A percentile compares a stretch with the other conserved stretches of the same genome.
These are phyloP conservation scores for Microchrysa polita DNA, from an alignment of 2,888 invertebrate species.

Conservation along the genomic window DNA sequence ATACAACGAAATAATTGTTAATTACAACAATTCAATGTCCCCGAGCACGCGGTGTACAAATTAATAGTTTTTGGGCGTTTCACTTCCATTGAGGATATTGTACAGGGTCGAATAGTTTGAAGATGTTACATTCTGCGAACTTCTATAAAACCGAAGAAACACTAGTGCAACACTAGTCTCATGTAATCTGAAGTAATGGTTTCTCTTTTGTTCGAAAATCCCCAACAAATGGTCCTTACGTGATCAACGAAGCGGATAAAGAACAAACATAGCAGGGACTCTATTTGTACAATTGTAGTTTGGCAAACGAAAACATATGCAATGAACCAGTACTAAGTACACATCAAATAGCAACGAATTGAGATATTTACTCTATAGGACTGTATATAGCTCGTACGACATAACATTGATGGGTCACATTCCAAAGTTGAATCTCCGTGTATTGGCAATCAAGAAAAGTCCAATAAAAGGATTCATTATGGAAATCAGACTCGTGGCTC, in stretches of 20 bases:
- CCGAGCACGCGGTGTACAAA: neutral
- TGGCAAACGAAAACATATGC: neutral
- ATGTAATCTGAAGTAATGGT: neutral
- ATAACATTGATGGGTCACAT: too few species aligned
- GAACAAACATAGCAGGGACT: neutral
- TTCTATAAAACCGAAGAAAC: too few species aligned
- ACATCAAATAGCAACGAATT: too few species aligned
- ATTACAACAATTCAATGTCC: neutral
- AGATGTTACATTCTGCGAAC: neutral
- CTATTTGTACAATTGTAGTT: constrained; percentile 1
- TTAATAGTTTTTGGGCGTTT: too few species aligned
- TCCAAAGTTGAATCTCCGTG: too few species aligned
- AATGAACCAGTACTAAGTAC: neutral
- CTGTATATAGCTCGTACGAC: too few species aligned
- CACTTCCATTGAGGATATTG: neutral
- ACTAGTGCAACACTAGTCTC: neutral
- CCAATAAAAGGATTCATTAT: too few species aligned
- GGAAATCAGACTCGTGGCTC: too few species aligned
- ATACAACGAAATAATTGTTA: neutral
- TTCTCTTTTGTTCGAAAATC: neutral
- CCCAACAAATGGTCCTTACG: neutral
- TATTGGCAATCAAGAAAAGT: too few species aligned
- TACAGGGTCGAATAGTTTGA: neutral
- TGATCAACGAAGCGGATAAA: neutral
- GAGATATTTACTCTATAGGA: too few species aligned